These are phyloP conservation scores for Oriolus oriolus DNA, from an alignment of 2,113 vertebrate species.

Conservation along the genomic window DNA sequence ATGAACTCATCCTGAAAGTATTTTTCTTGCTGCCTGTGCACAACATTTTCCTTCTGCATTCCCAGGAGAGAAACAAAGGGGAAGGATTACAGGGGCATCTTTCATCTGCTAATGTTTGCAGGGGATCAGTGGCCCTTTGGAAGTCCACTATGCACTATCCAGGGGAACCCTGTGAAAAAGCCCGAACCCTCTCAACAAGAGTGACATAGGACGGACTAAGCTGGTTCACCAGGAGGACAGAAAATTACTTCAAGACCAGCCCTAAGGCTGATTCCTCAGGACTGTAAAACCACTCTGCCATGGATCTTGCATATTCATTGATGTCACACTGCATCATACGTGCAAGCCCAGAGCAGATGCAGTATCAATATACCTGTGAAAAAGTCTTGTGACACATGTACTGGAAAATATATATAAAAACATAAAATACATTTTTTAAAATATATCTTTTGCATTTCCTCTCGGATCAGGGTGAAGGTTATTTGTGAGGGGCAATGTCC, in stretches of 20 bases:
- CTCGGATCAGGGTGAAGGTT: background rate
- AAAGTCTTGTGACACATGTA: background rate
- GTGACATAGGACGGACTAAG: background rate
- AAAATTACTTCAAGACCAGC: background rate
- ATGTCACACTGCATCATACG: background rate
- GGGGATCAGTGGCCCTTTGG: fast-evolving
- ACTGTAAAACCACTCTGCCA: background rate
- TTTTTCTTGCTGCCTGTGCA: background rate
- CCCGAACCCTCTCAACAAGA: background rate
- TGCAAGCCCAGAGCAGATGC: background rate
- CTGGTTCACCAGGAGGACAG: background rate
- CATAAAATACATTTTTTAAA: no score
- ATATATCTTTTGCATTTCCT: background rate
- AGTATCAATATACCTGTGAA: background rate
- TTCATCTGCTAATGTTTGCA: background rate
- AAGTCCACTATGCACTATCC: background rate
- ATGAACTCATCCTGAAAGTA: background rate
- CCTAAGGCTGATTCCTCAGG: background rate
- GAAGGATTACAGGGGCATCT: fast-evolving
- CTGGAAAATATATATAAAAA: background rate
- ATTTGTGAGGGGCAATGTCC: background rate
- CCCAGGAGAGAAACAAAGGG: background rate
- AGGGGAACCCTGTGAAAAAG: background rate
- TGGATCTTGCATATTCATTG: background rate
- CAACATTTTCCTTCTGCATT: background rate